Evolutionary conservation across 2,113 vertebrate genomes (phyloP).

Genomic region (Podarcis muralis): DNA sequence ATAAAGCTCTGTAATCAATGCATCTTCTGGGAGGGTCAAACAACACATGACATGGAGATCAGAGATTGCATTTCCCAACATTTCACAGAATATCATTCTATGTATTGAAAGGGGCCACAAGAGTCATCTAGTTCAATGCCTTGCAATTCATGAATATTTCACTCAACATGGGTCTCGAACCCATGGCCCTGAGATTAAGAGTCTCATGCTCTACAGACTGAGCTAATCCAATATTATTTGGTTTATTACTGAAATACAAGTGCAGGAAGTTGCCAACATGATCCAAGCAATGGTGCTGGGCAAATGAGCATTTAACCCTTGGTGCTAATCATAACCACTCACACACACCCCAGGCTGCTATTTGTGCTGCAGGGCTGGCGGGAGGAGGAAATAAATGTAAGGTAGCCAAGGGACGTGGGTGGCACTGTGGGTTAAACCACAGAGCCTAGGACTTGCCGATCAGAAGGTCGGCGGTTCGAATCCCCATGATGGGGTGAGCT

Average conservation of each 20-base stretch:
- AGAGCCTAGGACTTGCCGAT: too few species aligned
- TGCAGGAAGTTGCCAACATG: not conserved
- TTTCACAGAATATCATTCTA: not conserved
- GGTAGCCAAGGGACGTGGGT: too few species aligned
- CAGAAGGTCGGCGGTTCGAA: too few species aligned
- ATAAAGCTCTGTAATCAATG: not conserved
- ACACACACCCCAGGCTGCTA: not conserved
- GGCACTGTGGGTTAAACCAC: too few species aligned
- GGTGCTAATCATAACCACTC: not conserved
- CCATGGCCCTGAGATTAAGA: too few species aligned
- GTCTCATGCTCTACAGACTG: too few species aligned
- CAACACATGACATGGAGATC: not conserved
- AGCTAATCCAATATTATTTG: too few species aligned
- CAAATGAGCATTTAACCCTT: not conserved
- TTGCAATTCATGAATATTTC: too few species aligned
- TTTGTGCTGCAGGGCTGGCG: not conserved
- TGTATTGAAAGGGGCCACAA: too few species aligned
- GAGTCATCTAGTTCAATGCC: too few species aligned
- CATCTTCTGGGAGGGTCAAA: not conserved
- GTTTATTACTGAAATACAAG: not conserved
- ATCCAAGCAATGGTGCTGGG: not conserved
- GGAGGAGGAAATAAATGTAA: not conserved
- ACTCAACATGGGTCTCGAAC: too few species aligned
- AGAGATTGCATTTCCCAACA: not conserved
- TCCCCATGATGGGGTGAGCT: too few species aligned